phyloP scores from a whole-genome alignment of 2,888 invertebrate species.

The Achlya flavicornis region DNA sequence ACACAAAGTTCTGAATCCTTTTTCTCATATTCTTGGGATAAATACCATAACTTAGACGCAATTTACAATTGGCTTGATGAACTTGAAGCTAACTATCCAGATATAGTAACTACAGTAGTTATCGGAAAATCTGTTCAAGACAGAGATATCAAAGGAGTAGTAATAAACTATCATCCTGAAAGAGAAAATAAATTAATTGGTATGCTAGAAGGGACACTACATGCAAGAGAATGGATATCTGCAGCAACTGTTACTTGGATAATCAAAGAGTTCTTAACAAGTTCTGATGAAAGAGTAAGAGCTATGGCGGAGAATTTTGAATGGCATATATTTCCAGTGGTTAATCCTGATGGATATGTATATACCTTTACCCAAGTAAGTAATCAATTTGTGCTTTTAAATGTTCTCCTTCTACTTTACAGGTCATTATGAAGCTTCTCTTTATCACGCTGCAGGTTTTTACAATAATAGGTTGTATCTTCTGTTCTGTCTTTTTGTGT shows the following conservation, averaged over 20 bases:
- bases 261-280: constrained; percentile 87
- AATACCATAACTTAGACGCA: constrained; percentile 84
- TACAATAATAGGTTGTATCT: too few relatives aligned
- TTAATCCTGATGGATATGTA: constrained; percentile 90
- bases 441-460: too few relatives aligned
- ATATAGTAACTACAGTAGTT: constrained; percentile 72
- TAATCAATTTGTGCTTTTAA: constrained; percentile 22
- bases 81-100: constrained; percentile 73
- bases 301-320: constrained; percentile 86
- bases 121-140: constrained; percentile 86
- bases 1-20: constrained; percentile 50
- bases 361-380: constrained; percentile 86
- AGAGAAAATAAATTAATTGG: constrained; percentile 70
- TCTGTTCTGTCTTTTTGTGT: too few relatives aligned
- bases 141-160: constrained; percentile 83
- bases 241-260: constrained; percentile 87
- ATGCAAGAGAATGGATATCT: constrained; percentile 90
- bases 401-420: too few relatives aligned
- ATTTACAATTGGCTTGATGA: constrained; percentile 85
- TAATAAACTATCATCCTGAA: constrained; percentile 65
- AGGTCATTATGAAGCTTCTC: too few relatives aligned
- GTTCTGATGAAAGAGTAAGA: constrained; percentile 78
- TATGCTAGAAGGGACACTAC: constrained; percentile 85
- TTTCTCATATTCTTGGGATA: constrained; percentile 76
- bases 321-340: constrained; percentile 90